phyloP scores from a whole-genome alignment of 2,113 vertebrate species.

The Fukomys damarensis region DNA sequence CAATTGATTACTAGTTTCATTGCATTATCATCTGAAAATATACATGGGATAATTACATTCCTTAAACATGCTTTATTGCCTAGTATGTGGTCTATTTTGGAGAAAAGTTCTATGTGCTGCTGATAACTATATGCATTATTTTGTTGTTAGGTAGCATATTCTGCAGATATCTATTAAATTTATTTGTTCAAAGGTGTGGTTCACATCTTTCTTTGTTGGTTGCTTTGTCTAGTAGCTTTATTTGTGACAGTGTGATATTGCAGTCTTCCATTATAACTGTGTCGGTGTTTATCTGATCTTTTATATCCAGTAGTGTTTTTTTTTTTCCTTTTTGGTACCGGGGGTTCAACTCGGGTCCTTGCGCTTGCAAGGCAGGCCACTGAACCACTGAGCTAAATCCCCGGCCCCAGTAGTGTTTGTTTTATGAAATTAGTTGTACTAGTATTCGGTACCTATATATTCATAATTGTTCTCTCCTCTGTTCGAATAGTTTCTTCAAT shows the following conservation, averaged over 20 bases:
- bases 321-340: too few relatives aligned
- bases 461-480: not conserved
- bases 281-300: not conserved
- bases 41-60: too few relatives aligned
- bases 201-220: not conserved
- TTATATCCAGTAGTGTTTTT: not conserved
- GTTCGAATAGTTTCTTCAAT: not conserved
- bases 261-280: not conserved
- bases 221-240: not conserved
- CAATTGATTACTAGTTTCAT: too few relatives aligned
- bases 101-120: too few relatives aligned
- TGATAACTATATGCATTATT: not conserved
- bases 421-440: not conserved
- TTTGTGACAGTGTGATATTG: not conserved
- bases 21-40: too few relatives aligned
- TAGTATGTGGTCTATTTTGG: too few relatives aligned
- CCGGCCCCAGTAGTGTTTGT: not conserved
- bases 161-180: not conserved
- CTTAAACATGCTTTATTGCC: too few relatives aligned
- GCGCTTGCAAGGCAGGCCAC: too few relatives aligned
- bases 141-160: not conserved
- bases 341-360: too few relatives aligned
- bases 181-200: not conserved
- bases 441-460: not conserved
- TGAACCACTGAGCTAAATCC: too few relatives aligned